Conservation (phyloP, 1,140 invertebrate species). For the Sitodiplosis mosellana region DNA sequence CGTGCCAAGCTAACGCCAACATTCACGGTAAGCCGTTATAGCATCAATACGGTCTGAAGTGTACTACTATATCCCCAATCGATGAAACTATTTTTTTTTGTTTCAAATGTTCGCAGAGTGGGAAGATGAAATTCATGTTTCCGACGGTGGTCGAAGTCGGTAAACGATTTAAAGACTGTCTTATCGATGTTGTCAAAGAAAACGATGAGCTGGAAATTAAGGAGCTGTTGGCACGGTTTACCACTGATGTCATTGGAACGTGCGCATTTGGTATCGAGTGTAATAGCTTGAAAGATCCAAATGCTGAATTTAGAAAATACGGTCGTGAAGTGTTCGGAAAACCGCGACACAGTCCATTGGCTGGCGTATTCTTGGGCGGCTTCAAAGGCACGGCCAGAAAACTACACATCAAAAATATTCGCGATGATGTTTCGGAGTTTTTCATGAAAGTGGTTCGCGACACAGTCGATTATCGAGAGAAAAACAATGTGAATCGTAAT, state of each 20-base stretch:
- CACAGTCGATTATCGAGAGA: conserved; percentile 26
- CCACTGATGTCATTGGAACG: conserved; percentile 9
- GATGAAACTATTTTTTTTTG: too few relatives aligned
- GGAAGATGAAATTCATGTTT: conserved; percentile 31
- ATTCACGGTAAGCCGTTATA: neutral
- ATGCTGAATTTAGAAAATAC: conserved; percentile 7
- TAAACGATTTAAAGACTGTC: conserved; percentile 17
- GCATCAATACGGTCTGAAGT: too few relatives aligned
- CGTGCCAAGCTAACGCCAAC: conserved; percentile 30
- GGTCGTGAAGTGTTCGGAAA: neutral
- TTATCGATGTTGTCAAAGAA: conserved; percentile 14
- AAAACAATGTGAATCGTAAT: conserved; percentile 21
- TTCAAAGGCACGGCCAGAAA: conserved; percentile 8
- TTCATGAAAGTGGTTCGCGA: conserved; percentile 25
- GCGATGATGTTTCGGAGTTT: conserved; percentile 20
- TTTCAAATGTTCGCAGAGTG: conserved; percentile 24
- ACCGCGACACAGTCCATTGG: neutral
- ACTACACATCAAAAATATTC: conserved; percentile 4
- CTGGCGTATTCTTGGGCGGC: conserved; percentile 8
- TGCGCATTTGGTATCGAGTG: conserved; percentile 10
- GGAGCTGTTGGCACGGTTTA: conserved; percentile 7
- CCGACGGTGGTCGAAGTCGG: conserved; percentile 25
- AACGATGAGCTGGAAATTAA: conserved; percentile 8
- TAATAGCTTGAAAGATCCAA: conserved; percentile 8
- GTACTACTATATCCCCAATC: too few relatives aligned